Conservation (phyloP, 2,888 invertebrate genomes). For the Matsumyia berberina region DNA sequence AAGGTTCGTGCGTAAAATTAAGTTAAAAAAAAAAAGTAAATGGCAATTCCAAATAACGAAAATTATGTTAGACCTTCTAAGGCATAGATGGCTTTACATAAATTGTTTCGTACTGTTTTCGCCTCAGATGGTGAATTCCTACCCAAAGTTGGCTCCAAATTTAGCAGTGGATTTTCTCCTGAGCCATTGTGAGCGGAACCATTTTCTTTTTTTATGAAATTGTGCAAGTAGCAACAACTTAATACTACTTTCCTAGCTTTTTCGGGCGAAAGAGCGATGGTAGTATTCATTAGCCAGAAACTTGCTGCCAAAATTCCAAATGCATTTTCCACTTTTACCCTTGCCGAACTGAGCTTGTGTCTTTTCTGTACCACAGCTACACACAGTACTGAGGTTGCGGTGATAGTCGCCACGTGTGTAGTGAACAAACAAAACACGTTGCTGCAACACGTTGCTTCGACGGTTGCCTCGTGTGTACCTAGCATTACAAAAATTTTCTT, state of each 20-base stretch:
- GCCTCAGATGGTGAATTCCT: constrained; percentile 27
- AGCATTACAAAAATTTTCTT: too few relatives aligned
- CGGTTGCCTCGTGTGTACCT: too few relatives aligned
- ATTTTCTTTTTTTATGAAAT: constrained; percentile 52
- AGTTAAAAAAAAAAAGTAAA: not conserved
- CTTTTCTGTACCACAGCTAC: too few relatives aligned
- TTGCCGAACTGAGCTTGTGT: constrained; percentile 56
- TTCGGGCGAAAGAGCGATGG: constrained; percentile 45
- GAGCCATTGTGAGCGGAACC: constrained; percentile 38
- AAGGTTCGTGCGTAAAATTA: constrained; percentile 6
- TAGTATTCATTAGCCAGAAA: constrained; percentile 48
- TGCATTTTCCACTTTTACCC: constrained; percentile 46
- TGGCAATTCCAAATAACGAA: not conserved
- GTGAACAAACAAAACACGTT: too few relatives aligned
- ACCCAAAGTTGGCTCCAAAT: constrained; percentile 30
- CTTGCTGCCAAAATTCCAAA: constrained; percentile 57
- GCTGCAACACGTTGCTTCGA: too few relatives aligned
- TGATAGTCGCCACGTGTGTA: too few relatives aligned
- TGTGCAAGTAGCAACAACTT: constrained; percentile 57
- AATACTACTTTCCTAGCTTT: constrained; percentile 46
- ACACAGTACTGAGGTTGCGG: too few relatives aligned
- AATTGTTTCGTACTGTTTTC: constrained; percentile 42
- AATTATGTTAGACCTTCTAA: constrained; percentile 32
- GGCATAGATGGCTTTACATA: constrained; percentile 31
- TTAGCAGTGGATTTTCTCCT: constrained; percentile 30